These are phyloP conservation scores for Drosophila suzukii DNA, from an alignment of 1,140 invertebrate genomes.

Conservation along the genomic window DNA sequence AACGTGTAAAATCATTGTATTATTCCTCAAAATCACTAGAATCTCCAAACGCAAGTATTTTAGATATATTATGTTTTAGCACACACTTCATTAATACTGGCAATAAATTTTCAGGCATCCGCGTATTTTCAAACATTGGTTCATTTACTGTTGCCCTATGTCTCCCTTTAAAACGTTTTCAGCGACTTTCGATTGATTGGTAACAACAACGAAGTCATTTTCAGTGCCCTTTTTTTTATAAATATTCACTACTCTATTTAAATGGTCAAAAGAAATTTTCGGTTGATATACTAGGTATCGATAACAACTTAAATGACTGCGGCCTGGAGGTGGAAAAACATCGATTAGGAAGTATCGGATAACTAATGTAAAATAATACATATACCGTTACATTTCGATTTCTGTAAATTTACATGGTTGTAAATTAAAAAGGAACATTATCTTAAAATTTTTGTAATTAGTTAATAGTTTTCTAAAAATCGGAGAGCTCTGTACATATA, in stretches of 20 bases:
- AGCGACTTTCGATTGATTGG: not conserved
- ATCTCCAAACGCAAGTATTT: not conserved
- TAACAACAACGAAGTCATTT: not conserved
- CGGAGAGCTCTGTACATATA: too few relatives aligned
- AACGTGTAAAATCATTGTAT: not conserved
- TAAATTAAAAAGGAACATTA: too few relatives aligned
- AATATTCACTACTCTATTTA: not conserved
- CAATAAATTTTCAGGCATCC: not conserved
- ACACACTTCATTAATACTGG: not conserved
- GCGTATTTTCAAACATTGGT: not conserved
- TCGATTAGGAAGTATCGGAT: too few relatives aligned
- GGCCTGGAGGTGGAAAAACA: too few relatives aligned
- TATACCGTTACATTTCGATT: too few relatives aligned
- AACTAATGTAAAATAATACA: too few relatives aligned
- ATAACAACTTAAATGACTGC: not conserved
- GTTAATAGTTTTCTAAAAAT: too few relatives aligned
- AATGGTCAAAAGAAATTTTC: not conserved
- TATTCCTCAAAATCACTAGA: not conserved
- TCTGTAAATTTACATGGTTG: too few relatives aligned
- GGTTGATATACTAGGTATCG: not conserved
- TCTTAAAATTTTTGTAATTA: too few relatives aligned
- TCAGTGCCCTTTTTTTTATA: not conserved
- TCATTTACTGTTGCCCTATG: not conserved
- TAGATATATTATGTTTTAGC: not conserved
- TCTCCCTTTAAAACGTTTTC: not conserved